These are phyloP conservation scores for Sceloporus tristichus DNA, from an alignment of 2,113 vertebrate species.

Conservation along the genomic window DNA sequence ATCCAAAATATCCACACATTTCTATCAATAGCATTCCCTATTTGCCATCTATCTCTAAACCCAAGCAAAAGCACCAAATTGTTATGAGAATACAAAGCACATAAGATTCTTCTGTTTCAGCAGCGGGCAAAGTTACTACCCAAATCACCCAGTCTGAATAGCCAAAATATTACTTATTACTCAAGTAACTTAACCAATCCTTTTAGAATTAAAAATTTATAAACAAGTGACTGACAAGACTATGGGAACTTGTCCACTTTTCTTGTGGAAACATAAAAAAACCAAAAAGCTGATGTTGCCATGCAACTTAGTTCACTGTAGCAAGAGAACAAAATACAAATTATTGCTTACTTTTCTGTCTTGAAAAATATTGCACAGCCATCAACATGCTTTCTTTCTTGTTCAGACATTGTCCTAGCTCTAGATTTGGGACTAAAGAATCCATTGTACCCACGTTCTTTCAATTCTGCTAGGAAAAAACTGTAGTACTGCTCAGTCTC, in stretches of 20 bases:
- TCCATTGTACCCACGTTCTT: conserved; percentile 96
- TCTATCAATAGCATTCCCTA: background rate
- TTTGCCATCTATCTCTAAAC: background rate
- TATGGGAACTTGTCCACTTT: background rate
- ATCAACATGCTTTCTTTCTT: conserved; percentile 96
- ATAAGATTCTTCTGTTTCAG: background rate
- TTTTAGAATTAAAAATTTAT: background rate
- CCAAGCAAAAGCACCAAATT: background rate
- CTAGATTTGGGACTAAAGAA: conserved; percentile 99
- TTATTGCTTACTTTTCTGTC: conserved; percentile 89
- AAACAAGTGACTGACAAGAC: background rate
- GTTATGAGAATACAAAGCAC: background rate
- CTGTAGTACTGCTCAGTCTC: conserved; percentile 98
- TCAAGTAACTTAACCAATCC: background rate
- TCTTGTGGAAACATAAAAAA: background rate
- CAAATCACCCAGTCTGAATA: background rate
- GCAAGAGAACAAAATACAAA: background rate
- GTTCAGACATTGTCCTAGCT: conserved; percentile 98
- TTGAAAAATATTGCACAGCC: conserved; percentile 98
- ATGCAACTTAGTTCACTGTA: background rate
- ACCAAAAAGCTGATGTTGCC: background rate
- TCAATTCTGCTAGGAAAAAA: conserved; percentile 95
- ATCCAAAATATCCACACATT: background rate
- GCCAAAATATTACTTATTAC: background rate
- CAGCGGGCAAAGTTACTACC: background rate